A percentile compares a stretch with the other conserved stretches of the same genome.
phyloP scores from a whole-genome alignment of 2,888 invertebrate species.

The Podabrus alpinus region DNA sequence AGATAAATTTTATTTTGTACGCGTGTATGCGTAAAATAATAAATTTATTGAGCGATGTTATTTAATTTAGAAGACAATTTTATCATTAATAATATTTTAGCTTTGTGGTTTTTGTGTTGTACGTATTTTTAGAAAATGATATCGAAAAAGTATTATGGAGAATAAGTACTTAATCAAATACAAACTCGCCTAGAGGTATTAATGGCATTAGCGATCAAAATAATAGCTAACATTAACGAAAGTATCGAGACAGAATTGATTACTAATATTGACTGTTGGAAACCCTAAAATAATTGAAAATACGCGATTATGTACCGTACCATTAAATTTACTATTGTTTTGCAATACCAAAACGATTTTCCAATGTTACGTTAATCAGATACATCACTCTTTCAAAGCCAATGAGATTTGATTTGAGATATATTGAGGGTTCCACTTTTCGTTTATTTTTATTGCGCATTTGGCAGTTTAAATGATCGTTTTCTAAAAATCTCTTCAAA shows the following conservation, averaged over 20 bases:
- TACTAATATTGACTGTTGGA: constrained; percentile 23
- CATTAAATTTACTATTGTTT: constrained; percentile 22
- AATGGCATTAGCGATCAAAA: constrained; percentile 24
- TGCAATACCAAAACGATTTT: constrained; percentile 22
- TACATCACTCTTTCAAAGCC: constrained; percentile 18
- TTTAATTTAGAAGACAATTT: neutral
- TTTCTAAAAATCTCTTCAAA: constrained; percentile 5
- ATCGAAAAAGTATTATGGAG: neutral
- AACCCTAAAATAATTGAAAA: constrained; percentile 28
- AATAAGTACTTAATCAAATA: constrained; percentile 20
- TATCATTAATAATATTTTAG: neutral
- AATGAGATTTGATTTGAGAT: constrained; percentile 23
- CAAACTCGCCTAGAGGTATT: constrained; percentile 15
- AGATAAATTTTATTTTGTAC: neutral
- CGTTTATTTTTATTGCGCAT: constrained; percentile 18
- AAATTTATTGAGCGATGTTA: neutral
- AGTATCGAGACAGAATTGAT: constrained; percentile 19
- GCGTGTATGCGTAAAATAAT: neutral
- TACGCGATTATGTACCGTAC: constrained; percentile 11
- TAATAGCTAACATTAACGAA: constrained; percentile 23
- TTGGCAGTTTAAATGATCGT: constrained; percentile 16
- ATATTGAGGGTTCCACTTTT: constrained; percentile 18
- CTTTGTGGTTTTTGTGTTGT: neutral
- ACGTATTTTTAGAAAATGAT: neutral
- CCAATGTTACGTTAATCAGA: constrained; percentile 24